Percentiles rank a stretch among this genome's conserved stretches.
Conservation (phyloP, 1,140 invertebrate genomes). For the Schlechtendalia chinensis region DNA sequence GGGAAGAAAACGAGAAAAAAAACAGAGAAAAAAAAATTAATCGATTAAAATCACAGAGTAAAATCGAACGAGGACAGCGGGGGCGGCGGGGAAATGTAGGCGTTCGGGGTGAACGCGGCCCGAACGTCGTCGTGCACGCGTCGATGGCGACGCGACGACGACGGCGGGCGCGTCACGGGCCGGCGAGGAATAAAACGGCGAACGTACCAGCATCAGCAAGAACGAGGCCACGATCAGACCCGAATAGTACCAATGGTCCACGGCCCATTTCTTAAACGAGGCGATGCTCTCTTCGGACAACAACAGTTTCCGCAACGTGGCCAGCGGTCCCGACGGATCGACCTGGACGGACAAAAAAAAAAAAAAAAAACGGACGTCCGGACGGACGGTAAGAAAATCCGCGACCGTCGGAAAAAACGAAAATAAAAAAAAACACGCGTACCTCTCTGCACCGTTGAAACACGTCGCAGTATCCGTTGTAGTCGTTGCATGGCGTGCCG, state of each 20-base stretch:
- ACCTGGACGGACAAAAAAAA: slow-evolving; percentile 60
- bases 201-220: slow-evolving; percentile 72
- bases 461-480: slow-evolving; percentile 98
- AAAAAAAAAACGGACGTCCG: slow-evolving; percentile 60
- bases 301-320: slow-evolving; percentile 80
- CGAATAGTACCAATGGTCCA: slow-evolving; percentile 81
- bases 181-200: neutral
- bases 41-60: no score
- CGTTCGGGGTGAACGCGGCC: no score
- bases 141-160: no score
- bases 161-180: no score
- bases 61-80: no score
- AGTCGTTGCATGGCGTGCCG: slow-evolving; percentile 95
- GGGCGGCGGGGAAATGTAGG: no score
- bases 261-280: slow-evolving; percentile 78
- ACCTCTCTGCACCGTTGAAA: slow-evolving; percentile 94
- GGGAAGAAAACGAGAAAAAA: neutral
- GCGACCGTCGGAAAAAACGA: no score
- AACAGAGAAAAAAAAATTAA: no score
- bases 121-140: no score
- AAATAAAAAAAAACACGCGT: neutral
- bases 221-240: slow-evolving; percentile 72
- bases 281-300: slow-evolving; percentile 86
- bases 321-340: slow-evolving; percentile 90
- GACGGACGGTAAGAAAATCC: slow-evolving; percentile 62